Conservation (phyloP, 92 coral and sea anemone species). For the Epizoanthus rinbou region DNA sequence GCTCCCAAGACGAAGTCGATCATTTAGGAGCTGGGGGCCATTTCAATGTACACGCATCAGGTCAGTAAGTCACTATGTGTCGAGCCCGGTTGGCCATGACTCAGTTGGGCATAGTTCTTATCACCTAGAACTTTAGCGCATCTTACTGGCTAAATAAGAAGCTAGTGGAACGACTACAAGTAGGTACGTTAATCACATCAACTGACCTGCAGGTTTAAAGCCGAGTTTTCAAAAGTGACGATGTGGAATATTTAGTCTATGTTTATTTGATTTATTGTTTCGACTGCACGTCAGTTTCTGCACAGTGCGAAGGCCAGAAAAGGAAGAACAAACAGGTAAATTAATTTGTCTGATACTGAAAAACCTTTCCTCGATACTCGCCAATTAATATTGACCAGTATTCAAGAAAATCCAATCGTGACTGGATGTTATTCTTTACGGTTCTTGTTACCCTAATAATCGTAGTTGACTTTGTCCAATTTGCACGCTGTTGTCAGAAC, state of each 20-base stretch:
- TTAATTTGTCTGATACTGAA: background rate
- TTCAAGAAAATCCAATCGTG: background rate
- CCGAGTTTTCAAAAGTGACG: background rate
- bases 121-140: no score
- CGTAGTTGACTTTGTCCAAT: background rate
- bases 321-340: background rate
- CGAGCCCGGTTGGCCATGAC: no score
- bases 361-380: background rate
- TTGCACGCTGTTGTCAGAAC: conserved; percentile 4
- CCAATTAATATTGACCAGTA: no score
- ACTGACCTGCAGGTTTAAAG: background rate
- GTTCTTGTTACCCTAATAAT: background rate
- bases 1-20: conserved; percentile 10
- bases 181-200: background rate
- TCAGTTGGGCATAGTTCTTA: no score
- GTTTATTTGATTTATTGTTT: no score
- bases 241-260: no score
- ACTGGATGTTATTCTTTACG: background rate
- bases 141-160: background rate
- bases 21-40: conserved; percentile 11
- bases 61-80: background rate
- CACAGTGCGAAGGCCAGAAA: background rate
- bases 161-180: background rate
- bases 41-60: conserved; percentile 23
- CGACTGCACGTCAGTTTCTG: background rate